phyloP scores from a whole-genome alignment of 2,797 vertebrate species.

The Arnoldichthys spilopterus region DNA sequence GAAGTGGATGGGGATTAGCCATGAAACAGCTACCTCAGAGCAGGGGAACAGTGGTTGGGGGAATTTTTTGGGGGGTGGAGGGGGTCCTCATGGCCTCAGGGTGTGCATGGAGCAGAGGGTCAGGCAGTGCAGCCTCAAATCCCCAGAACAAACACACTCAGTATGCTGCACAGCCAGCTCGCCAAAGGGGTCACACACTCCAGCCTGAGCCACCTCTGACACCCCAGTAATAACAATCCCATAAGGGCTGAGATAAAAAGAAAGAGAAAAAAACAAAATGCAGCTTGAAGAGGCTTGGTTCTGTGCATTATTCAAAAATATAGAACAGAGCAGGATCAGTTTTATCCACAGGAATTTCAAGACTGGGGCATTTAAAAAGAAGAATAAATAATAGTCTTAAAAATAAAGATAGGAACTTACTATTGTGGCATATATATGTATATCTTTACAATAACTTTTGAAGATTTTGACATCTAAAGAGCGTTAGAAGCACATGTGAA shows the following conservation, averaged over 20 bases:
- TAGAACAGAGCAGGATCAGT: not conserved
- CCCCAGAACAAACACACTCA: conserved; percentile 44
- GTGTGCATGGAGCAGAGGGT: conserved; percentile 62
- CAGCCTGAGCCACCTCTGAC: conserved; percentile 48
- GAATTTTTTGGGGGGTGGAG: not conserved
- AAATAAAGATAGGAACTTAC: no score
- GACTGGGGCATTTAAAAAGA: not conserved
- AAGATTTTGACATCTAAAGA: no score
- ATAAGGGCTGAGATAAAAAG: conserved; percentile 39
- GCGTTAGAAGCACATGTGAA: no score
- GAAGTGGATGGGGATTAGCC: conserved; percentile 51
- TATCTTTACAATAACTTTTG: no score
- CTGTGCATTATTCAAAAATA: not conserved
- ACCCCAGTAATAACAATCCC: conserved; percentile 44
- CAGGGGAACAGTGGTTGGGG: conserved; percentile 37
- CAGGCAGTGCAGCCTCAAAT: conserved; percentile 23
- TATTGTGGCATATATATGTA: no score
- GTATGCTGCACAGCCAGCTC: conserved; percentile 41
- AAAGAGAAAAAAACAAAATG: conserved; percentile 25
- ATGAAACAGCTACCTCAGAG: conserved; percentile 54
- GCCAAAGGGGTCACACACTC: conserved; percentile 47
- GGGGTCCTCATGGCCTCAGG: conserved; percentile 60
- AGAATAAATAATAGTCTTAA: no score
- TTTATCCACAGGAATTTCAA: not conserved
- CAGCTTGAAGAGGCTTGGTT: conserved; percentile 18